Percentiles rank a stretch among this genome's conserved stretches.
These are phyloP conservation scores for Colistium nudipinnis DNA, from an alignment of 2,113 vertebrate genomes.

Conservation along the genomic window DNA sequence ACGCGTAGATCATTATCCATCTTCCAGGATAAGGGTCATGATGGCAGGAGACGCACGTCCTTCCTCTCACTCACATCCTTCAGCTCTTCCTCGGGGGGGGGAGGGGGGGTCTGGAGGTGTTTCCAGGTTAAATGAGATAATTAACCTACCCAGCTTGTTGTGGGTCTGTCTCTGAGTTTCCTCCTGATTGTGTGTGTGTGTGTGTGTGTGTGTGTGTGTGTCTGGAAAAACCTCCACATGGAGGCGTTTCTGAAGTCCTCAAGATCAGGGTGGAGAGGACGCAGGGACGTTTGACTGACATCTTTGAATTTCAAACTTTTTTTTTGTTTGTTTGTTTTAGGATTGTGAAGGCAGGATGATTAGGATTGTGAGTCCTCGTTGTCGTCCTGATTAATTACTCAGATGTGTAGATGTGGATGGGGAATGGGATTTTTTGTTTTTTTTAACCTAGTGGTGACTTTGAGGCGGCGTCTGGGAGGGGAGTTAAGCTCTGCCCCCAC, in stretches of 20 bases:
- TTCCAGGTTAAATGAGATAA: slow-evolving; percentile 12
- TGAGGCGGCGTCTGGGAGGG: background rate
- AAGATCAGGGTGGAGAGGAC: background rate
- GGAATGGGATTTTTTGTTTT: background rate
- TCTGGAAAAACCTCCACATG: background rate
- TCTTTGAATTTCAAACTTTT: background rate
- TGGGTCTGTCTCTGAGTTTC: background rate
- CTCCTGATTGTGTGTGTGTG: background rate
- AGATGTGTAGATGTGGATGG: background rate
- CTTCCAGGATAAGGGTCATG: background rate
- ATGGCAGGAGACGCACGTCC: background rate
- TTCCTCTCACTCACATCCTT: background rate
- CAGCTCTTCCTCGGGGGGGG: too few relatives aligned
- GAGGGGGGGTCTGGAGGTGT: background rate
- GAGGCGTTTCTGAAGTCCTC: background rate
- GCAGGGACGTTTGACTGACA: background rate
- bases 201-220: background rate
- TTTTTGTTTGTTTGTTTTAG: background rate
- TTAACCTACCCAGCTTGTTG: slow-evolving; percentile 4
- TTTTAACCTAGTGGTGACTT: background rate
- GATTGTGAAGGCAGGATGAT: background rate
- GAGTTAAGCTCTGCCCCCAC: background rate
- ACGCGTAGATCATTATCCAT: too few relatives aligned
- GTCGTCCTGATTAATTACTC: background rate
- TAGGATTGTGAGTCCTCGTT: background rate